phyloP scores from a whole-genome alignment of 2,888 invertebrate species.

The Quadroppia sp. region DNA sequence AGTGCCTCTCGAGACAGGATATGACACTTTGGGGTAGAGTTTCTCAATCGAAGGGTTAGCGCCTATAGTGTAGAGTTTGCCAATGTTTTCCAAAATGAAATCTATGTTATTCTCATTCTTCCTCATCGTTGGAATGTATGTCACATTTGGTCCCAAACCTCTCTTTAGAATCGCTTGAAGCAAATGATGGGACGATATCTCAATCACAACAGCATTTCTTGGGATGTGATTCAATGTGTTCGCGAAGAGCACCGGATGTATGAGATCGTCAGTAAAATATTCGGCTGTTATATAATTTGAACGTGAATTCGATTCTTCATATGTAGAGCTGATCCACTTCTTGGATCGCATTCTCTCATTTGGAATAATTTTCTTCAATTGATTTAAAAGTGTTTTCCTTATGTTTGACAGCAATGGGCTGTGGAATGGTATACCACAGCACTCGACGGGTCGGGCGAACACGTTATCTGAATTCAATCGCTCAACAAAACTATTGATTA shows the following conservation, averaged over 20 bases:
- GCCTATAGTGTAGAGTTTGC: conserved; percentile 35
- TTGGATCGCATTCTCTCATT: conserved; percentile 68
- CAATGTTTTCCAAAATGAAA: conserved; percentile 34
- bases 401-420: conserved; percentile 68
- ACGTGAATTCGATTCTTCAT: conserved; percentile 73
- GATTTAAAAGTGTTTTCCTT: conserved; percentile 76
- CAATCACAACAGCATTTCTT: conserved; percentile 78
- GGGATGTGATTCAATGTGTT: conserved; percentile 76
- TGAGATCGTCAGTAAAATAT: conserved; percentile 92
- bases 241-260: conserved; percentile 88
- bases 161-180: not conserved
- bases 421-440: conserved; percentile 65
- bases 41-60: conserved; percentile 18
- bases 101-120: conserved; percentile 38
- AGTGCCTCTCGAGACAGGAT: conserved; percentile 81
- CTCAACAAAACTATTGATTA: conserved; percentile 38
- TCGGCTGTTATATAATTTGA: conserved; percentile 70
- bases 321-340: conserved; percentile 89
- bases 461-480: conserved; percentile 49
- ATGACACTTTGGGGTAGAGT: conserved; percentile 57
- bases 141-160: not conserved
- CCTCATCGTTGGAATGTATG: conserved; percentile 30
- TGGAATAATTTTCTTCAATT: conserved; percentile 70
- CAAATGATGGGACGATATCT: conserved; percentile 56
- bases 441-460: conserved; percentile 46